Conservation (phyloP, 2,797 vertebrate genomes). For the Fistularia tabacaria region DNA sequence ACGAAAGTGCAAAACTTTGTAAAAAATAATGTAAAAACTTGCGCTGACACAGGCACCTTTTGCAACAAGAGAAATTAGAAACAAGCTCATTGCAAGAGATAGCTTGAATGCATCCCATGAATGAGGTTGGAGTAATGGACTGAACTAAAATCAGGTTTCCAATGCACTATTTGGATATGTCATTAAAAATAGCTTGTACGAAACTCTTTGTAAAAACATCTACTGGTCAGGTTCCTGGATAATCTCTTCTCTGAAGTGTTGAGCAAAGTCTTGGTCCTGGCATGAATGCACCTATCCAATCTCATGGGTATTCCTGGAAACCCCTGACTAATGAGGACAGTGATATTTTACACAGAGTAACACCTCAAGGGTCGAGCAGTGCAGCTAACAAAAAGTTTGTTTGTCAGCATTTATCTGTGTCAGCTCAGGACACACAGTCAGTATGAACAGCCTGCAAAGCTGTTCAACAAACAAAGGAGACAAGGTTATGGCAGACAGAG, state of each 20-base stretch:
- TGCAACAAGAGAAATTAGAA: no score
- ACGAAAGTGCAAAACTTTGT: no score
- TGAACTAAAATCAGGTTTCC: no score
- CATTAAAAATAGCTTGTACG: background rate
- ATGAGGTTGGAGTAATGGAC: no score
- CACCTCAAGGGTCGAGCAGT: constrained; percentile 53
- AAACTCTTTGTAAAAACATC: background rate
- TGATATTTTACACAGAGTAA: constrained; percentile 47
- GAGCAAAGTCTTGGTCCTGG: constrained; percentile 8
- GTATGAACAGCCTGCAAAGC: constrained; percentile 49
- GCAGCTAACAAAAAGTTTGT: constrained; percentile 35
- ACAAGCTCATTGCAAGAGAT: background rate
- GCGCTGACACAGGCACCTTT: no score
- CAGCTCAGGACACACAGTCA: constrained; percentile 39
- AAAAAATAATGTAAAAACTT: no score
- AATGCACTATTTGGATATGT: no score
- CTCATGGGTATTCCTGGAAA: constrained; percentile 53
- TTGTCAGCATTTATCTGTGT: constrained; percentile 31
- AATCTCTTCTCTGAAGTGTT: constrained; percentile 48
- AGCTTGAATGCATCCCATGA: no score
- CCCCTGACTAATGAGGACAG: constrained; percentile 32
- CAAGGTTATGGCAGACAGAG: constrained; percentile 59
- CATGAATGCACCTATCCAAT: constrained; percentile 11
- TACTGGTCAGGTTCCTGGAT: constrained; percentile 10
- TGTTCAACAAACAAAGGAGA: constrained; percentile 69